Percentiles rank a stretch among this genome's conserved stretches.
phyloP scores from a whole-genome alignment of 2,113 vertebrate genomes.

The Centropristis striata region DNA sequence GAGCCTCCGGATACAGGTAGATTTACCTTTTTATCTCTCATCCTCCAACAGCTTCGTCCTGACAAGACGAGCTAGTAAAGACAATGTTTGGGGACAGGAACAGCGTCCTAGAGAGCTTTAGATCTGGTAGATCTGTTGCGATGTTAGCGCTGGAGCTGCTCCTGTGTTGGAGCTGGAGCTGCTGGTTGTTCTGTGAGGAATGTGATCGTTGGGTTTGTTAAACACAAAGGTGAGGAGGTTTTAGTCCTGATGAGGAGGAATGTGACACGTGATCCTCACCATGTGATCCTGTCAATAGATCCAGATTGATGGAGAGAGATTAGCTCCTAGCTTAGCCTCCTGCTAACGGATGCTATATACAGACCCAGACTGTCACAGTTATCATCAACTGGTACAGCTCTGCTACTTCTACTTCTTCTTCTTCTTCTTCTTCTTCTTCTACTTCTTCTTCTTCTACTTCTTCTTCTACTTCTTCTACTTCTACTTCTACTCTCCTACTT shows the following conservation, averaged over 20 bases:
- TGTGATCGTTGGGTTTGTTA: conserved; percentile 38
- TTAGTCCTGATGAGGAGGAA: conserved; percentile 75
- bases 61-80: not conserved
- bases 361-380: conserved; percentile 16
- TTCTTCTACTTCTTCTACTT: no score
- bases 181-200: conserved; percentile 32
- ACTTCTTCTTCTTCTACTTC: no score
- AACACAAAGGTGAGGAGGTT: conserved; percentile 70
- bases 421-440: no score
- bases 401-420: no score
- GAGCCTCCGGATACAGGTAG: no score
- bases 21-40: no score
- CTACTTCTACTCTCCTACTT: no score
- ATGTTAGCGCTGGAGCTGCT: conserved; percentile 2
- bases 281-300: conserved; percentile 74
- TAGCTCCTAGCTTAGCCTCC: conserved; percentile 30
- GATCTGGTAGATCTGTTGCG: not conserved
- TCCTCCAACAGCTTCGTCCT: not conserved
- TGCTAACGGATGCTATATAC: no score
- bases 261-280: conserved; percentile 68
- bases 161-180: not conserved
- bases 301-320: conserved; percentile 67
- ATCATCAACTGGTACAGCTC: not conserved
- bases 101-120: conserved; percentile 1
- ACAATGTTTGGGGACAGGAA: not conserved